A percentile compares a stretch with the other conserved stretches of the same genome.
These are phyloP conservation scores for Amphimedon queenslandica DNA, from an alignment of 37 sponge, comb jelly and placozoan species.

Conservation along the genomic window DNA sequence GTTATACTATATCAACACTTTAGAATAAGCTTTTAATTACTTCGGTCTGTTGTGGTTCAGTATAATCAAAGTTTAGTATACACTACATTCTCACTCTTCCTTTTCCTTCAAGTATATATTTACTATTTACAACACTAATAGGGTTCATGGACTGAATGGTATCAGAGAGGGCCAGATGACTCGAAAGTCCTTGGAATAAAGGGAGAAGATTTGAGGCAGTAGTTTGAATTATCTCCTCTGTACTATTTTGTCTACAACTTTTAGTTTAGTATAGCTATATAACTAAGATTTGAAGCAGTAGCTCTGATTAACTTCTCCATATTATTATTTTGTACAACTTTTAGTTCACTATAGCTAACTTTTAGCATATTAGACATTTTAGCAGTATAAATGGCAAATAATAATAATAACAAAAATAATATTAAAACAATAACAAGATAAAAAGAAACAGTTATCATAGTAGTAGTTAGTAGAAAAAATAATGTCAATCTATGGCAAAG, in stretches of 20 bases:
- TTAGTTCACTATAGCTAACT: too few relatives aligned
- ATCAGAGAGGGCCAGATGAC: constrained; percentile 45
- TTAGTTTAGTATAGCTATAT: too few relatives aligned
- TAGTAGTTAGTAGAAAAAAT: not conserved
- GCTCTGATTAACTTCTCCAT: too few relatives aligned
- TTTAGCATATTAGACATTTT: too few relatives aligned
- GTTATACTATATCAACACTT: too few relatives aligned
- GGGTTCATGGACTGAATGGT: constrained; percentile 82
- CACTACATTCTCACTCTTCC: not conserved
- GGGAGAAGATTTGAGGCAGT: constrained; percentile 52
- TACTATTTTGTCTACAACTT: too few relatives aligned
- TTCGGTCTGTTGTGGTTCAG: too few relatives aligned
- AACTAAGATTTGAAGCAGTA: too few relatives aligned
- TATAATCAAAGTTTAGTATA: too few relatives aligned
- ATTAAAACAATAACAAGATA: not conserved
- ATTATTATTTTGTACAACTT: too few relatives aligned
- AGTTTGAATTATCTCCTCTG: too few relatives aligned
- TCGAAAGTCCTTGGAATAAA: constrained; percentile 56
- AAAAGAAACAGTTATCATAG: not conserved
- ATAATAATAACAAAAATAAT: constrained; percentile 1
- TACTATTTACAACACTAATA: not conserved
- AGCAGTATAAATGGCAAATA: not conserved
- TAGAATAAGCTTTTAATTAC: too few relatives aligned
- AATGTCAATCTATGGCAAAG: not conserved
- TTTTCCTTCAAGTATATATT: not conserved